These are phyloP conservation scores for Sphaeridia pumilis DNA, from an alignment of 2,888 invertebrate genomes.

Conservation along the genomic window DNA sequence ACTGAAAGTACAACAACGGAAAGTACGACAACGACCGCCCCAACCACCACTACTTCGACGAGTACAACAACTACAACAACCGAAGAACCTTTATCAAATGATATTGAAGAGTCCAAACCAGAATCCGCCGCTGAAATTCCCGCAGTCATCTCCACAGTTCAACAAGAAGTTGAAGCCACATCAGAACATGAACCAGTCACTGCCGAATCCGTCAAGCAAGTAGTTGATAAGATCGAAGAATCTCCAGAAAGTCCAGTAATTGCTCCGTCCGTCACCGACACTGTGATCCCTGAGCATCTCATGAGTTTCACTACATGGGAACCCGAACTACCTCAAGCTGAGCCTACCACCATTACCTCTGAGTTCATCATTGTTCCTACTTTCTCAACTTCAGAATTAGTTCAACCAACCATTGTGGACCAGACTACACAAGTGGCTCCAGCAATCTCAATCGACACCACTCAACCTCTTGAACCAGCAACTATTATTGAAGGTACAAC, in stretches of 20 bases:
- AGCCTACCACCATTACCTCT: neutral
- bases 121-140: too few species aligned
- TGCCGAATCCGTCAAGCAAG: neutral
- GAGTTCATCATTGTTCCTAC: neutral
- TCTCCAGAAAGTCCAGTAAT: neutral
- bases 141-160: too few species aligned
- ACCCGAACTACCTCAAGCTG: neutral
- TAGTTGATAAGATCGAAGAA: neutral
- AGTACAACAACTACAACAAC: neutral
- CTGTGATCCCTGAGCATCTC: neutral
- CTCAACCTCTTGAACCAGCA: too few species aligned
- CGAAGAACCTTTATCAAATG: neutral
- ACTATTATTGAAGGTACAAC: too few species aligned
- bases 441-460: neutral
- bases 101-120: neutral
- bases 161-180: too few species aligned
- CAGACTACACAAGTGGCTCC: neutral
- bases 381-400: neutral
- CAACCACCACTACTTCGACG: neutral
- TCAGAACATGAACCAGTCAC: too few species aligned
- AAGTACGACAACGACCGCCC: neutral
- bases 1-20: neutral
- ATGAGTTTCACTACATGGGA: slow-evolving; percentile 1
- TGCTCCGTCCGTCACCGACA: neutral
- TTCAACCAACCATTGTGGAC: neutral